Percentiles rank a stretch among this genome's conserved stretches.
Evolutionary conservation across 2,797 vertebrate species (phyloP).

Genomic region (Oreortyx pictus): DNA sequence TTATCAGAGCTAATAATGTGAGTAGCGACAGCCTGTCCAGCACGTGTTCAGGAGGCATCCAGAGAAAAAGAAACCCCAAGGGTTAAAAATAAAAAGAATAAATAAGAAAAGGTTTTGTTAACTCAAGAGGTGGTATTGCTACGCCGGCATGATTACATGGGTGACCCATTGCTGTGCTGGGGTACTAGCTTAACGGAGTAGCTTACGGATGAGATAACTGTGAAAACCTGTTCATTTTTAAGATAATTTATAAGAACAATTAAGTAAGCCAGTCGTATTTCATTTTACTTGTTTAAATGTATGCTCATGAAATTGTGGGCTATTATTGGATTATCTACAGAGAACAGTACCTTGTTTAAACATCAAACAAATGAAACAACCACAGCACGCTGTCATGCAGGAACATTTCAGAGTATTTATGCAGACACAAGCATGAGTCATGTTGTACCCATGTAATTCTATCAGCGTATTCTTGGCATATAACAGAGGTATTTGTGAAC

Average conservation of each 20-base stretch:
- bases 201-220: background rate
- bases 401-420: background rate
- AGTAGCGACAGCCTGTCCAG: constrained; percentile 61
- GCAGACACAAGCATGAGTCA: background rate
- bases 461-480: background rate
- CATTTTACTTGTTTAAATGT: background rate
- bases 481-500: background rate
- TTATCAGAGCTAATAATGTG: constrained; percentile 57
- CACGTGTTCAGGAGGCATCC: background rate
- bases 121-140: constrained; percentile 5
- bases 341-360: background rate
- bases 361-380: background rate
- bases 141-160: background rate
- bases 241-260: background rate
- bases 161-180: background rate
- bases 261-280: background rate
- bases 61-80: constrained; percentile 45
- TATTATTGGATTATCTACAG: background rate
- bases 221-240: background rate
- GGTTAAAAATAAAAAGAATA: background rate
- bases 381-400: background rate
- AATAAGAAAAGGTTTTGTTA: constrained; percentile 44
- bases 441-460: background rate
- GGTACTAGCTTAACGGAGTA: background rate
- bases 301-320: background rate